Evolutionary conservation across 64 coral and sea anemone species (phyloP), one percentile per base, ranked within the genome.

Genomic region (Stichodactyla mertensii): DNA sequence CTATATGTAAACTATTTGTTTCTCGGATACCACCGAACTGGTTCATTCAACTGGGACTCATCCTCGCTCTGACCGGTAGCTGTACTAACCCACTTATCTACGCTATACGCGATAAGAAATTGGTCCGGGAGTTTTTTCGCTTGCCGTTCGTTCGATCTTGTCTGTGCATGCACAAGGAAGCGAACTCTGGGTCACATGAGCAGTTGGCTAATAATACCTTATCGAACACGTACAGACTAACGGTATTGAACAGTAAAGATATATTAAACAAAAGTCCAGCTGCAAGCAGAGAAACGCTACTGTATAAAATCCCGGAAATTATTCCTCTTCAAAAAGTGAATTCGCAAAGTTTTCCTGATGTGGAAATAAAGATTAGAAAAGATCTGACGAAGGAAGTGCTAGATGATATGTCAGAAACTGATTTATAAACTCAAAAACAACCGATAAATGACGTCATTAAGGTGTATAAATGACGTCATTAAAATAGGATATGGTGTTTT

Each of bases 41-140:
- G 94, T 84, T 97, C 7, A 79, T 97, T 69, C 91, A 97, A 57
- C 83, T 97, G 15, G 88, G 94, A 16, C 82, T 97, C 24, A 90
- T 97, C 56, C n/a, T 90, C 0, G 91, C 94, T 24, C 19, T 92
- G 1, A 22, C 91, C 4, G 91, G 91, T 77, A 93, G 94, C 59
- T 83, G 85, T 31, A 84, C 66, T 16, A 97, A 97, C 51, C 94
- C 91, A 6, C 85, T 58, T 10, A 97, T 97, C 77, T 97, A 97
- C n/a, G 86, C 94, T 53, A 52, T 89, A 26, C 86, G 91, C 13
- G 94, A 97, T 58, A 93, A 78, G 18, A 89, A 53, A 18, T 36
- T 85, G 1, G 83, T 64, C 0, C 24, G 83, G 83, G 78, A 81
- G 69, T 81, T 81, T 22, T 81, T 81, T 20, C 15, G 16, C 20